phyloP scores from a whole-genome alignment of 2,797 vertebrate species.

The Kryptopterus vitreolus region DNA sequence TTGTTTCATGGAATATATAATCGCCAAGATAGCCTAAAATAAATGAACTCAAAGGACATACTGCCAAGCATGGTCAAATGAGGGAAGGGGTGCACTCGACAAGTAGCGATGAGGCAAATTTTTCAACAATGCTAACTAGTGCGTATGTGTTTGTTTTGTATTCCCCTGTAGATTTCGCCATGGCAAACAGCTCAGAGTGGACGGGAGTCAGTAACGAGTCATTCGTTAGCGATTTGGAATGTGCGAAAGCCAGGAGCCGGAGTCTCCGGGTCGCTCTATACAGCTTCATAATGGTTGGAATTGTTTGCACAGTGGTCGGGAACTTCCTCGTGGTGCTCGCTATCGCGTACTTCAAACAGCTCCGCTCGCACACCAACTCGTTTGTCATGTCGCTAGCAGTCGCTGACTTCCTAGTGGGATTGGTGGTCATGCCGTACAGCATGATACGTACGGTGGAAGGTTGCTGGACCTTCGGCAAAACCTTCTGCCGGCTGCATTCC shows the following conservation, averaged over 20 bases:
- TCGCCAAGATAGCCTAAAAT: slow-evolving; percentile 17
- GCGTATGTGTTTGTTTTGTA: not conserved
- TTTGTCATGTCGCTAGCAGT: slow-evolving; percentile 80
- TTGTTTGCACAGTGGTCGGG: slow-evolving; percentile 76
- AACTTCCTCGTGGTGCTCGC: slow-evolving; percentile 79
- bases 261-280: slow-evolving; percentile 67
- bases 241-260: slow-evolving; percentile 60
- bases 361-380: slow-evolving; percentile 79
- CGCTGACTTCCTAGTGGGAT: slow-evolving; percentile 80
- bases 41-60: not conserved
- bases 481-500: slow-evolving; percentile 78
- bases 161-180: slow-evolving; percentile 45
- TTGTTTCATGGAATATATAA: slow-evolving; percentile 43
- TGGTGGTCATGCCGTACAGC: slow-evolving; percentile 83
- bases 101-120: not conserved
- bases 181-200: slow-evolving; percentile 69
- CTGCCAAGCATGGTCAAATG: not conserved
- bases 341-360: slow-evolving; percentile 79
- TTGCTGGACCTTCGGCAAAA: slow-evolving; percentile 79
- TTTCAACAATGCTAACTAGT: not conserved
- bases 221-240: slow-evolving; percentile 56
- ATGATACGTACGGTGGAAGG: slow-evolving; percentile 78
- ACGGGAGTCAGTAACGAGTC: slow-evolving; percentile 61
- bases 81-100: not conserved
- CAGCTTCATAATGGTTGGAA: slow-evolving; percentile 65